Conservation (phyloP, 2,797 vertebrate genomes). For the Sciaenops ocellatus region DNA sequence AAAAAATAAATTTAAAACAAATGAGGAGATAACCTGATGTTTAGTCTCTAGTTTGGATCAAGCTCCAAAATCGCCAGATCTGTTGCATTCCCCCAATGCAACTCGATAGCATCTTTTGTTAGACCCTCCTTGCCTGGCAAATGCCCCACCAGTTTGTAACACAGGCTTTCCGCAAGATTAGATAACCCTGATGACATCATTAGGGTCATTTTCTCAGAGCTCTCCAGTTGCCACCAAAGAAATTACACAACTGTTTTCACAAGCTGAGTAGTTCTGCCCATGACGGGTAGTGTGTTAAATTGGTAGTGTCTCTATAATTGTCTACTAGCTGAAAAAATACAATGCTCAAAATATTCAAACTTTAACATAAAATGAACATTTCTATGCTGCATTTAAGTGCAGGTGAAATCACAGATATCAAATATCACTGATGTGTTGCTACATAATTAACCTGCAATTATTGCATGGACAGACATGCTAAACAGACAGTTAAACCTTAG, state of each 20-base stretch:
- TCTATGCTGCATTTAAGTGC: not conserved
- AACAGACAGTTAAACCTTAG: not conserved
- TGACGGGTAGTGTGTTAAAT: not conserved
- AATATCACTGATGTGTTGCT: not conserved
- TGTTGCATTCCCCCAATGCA: not conserved
- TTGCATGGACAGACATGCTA: too few species aligned
- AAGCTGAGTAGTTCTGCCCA: not conserved
- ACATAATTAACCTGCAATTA: not conserved
- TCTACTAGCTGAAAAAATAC: not conserved
- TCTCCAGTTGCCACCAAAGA: not conserved
- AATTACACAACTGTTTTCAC: not conserved
- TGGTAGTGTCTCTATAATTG: not conserved
- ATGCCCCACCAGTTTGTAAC: not conserved
- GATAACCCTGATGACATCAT: not conserved
- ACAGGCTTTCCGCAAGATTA: not conserved
- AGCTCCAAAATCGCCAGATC: not conserved
- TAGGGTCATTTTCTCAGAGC: slow-evolving; percentile 14
- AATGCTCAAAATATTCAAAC: too few species aligned
- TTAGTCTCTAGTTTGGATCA: not conserved
- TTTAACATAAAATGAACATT: not conserved
- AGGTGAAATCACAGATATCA: not conserved
- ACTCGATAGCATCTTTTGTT: not conserved
- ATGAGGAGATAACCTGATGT: too few species aligned
- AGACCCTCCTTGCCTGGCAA: not conserved
- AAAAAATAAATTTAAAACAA: too few species aligned